Conservation (phyloP, 2,113 vertebrate genomes). For the Eretmochelys imbricata region DNA sequence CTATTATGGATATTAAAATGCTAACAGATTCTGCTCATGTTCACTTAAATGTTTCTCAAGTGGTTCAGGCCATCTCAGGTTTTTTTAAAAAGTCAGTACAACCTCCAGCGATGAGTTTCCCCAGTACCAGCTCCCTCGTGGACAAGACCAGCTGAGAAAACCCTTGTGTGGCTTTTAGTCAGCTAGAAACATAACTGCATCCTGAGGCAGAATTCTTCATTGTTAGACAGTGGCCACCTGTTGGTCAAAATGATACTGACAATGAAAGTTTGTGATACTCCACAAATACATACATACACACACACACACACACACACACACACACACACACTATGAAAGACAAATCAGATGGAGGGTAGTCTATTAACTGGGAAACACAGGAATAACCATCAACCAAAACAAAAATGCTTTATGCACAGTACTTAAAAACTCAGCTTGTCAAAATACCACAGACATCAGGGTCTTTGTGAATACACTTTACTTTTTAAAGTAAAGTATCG, state of each 20-base stretch:
- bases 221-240: slow-evolving; percentile 11
- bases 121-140: not conserved
- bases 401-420: slow-evolving; percentile 20
- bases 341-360: slow-evolving; percentile 23
- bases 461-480: slow-evolving; percentile 4
- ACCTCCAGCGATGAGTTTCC: slow-evolving; percentile 22
- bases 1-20: not conserved
- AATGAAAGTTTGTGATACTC: not conserved
- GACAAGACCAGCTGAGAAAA: slow-evolving; percentile 22
- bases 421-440: slow-evolving; percentile 38
- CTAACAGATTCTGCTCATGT: slow-evolving; percentile 51
- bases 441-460: slow-evolving; percentile 29
- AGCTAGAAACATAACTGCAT: slow-evolving; percentile 1
- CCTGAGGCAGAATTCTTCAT: slow-evolving; percentile 22
- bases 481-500: not conserved
- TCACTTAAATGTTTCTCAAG: slow-evolving; percentile 55
- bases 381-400: slow-evolving; percentile 49
- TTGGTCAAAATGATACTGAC: slow-evolving; percentile 24
- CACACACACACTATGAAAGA: not conserved
- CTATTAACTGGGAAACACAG: slow-evolving; percentile 57
- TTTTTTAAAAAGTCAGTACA: slow-evolving; percentile 41
- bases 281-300: not conserved
- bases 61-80: slow-evolving; percentile 32
- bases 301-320: not conserved
- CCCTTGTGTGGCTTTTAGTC: not conserved